These are phyloP conservation scores for Amphipoea lucens DNA, from an alignment of 2,888 invertebrate genomes.

Conservation along the genomic window DNA sequence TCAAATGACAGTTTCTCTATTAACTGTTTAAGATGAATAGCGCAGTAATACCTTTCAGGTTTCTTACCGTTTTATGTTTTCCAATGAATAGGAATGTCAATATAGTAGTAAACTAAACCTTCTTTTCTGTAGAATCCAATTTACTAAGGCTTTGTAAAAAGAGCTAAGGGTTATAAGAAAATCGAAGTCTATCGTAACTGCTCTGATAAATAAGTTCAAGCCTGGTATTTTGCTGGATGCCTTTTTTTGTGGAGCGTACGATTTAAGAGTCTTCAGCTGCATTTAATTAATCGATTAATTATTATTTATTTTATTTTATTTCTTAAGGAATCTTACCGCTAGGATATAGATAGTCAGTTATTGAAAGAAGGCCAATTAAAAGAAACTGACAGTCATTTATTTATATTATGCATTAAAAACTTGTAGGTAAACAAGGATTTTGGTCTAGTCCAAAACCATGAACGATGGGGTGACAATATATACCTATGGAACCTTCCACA, in stretches of 20 bases:
- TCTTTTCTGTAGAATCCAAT: slow-evolving; percentile 44
- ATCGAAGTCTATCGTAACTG: not conserved
- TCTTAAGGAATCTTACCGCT: too few species aligned
- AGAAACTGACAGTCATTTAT: not conserved
- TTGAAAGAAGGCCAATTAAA: too few species aligned
- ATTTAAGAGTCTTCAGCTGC: not conserved
- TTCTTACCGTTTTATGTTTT: slow-evolving; percentile 41
- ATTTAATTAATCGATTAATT: not conserved
- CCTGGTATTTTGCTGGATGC: not conserved
- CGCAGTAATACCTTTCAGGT: slow-evolving; percentile 28
- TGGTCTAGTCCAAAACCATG: not conserved
- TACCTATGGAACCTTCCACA: not conserved
- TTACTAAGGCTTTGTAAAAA: slow-evolving; percentile 44
- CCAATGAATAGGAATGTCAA: slow-evolving; percentile 47
- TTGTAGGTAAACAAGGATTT: not conserved
- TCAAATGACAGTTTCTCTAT: slow-evolving; percentile 44
- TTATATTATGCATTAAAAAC: not conserved
- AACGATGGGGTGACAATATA: not conserved
- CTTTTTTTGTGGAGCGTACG: not conserved
- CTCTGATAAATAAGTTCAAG: slow-evolving; percentile 16
- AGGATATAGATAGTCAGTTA: too few species aligned
- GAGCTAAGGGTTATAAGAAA: slow-evolving; percentile 15
- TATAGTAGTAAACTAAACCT: slow-evolving; percentile 41
- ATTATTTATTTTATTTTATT: too few species aligned
- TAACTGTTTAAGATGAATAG: slow-evolving; percentile 51